phyloP scores from a whole-genome alignment of 1,140 invertebrate genomes.

The Bombus impatiens region DNA sequence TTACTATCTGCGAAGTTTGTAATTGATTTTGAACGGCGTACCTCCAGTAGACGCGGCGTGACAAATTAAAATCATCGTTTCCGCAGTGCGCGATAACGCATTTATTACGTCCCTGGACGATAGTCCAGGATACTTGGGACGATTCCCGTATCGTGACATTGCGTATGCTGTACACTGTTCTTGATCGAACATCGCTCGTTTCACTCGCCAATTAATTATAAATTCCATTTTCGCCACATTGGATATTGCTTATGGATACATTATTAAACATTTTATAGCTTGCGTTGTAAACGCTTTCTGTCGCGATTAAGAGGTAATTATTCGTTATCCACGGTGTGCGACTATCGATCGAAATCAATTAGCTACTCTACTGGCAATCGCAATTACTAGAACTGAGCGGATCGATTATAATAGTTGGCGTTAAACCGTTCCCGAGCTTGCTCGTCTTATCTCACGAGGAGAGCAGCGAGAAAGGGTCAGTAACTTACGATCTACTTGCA shows the following conservation, averaged over 20 bases:
- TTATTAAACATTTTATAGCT: conserved; percentile 17
- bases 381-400: not conserved
- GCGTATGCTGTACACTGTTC: not conserved
- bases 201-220: conserved; percentile 40
- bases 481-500: conserved; percentile 34
- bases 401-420: not conserved
- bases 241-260: conserved; percentile 7
- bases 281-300: not conserved
- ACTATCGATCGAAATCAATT: not conserved
- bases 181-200: conserved; percentile 3
- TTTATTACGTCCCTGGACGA: conserved; percentile 59
- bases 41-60: conserved; percentile 53
- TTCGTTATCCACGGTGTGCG: not conserved
- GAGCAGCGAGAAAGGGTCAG: not conserved
- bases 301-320: not conserved
- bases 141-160: not conserved
- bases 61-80: conserved; percentile 70
- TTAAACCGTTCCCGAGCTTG: not conserved
- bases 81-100: conserved; percentile 62
- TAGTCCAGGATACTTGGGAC: not conserved
- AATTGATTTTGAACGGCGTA: conserved; percentile 65
- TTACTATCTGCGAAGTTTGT: conserved; percentile 60
- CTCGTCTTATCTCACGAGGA: not conserved
- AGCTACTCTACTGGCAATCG: not conserved
- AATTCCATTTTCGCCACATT: conserved; percentile 44